Evolutionary conservation across 2,888 invertebrate genomes (phyloP).

Genomic region (Blastobasis lacticolella): DNA sequence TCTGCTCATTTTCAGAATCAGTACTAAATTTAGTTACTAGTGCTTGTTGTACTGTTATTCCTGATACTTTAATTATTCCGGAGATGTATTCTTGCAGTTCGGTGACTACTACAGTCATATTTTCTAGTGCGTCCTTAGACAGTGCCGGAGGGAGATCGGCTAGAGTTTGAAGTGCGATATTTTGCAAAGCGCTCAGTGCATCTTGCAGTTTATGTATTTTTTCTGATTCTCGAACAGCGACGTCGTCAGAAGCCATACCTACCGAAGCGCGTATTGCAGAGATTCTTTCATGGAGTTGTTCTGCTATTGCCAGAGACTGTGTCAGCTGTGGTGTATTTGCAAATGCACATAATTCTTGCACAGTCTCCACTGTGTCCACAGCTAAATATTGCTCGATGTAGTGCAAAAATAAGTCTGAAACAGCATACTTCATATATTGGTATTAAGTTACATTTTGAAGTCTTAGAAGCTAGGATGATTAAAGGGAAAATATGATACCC

Average conservation of each 20-base stretch:
- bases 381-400: not conserved
- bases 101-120: not conserved
- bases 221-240: not conserved
- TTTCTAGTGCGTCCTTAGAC: not conserved
- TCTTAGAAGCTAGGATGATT: too few species aligned
- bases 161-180: not conserved
- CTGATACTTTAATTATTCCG: not conserved
- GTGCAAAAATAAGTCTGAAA: constrained; percentile 2
- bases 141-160: not conserved
- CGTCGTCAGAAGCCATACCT: not conserved
- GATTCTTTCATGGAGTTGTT: not conserved
- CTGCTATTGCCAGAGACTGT: not conserved
- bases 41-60: not conserved
- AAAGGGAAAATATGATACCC: too few species aligned
- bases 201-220: constrained; percentile 2
- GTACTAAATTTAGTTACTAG: too few species aligned
- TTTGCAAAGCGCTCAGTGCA: constrained; percentile 2
- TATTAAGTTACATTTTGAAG: too few species aligned
- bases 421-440: not conserved
- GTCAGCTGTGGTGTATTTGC: not conserved
- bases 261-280: not conserved
- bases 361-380: not conserved
- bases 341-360: not conserved
- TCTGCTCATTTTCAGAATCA: too few species aligned
- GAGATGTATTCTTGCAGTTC: constrained; percentile 4